phyloP scores from a whole-genome alignment of 2,888 invertebrate species.

The Pachydiplax longipennis region DNA sequence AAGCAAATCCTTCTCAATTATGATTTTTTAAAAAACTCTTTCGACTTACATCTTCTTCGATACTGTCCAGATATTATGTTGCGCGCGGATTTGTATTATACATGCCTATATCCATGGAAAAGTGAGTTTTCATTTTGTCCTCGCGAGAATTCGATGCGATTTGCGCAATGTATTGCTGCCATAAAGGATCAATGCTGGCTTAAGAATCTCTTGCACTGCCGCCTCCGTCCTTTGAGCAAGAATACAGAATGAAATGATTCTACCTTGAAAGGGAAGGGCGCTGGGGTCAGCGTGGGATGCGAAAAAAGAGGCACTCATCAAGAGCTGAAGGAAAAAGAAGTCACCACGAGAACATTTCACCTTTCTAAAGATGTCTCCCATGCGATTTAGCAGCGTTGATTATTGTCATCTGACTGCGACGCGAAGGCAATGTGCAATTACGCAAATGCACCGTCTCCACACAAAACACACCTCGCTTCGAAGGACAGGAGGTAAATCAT shows the following conservation, averaged over 20 bases:
- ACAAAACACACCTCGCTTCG: too few species aligned
- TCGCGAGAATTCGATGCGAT: neutral
- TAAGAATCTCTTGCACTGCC: neutral
- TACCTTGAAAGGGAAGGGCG: neutral
- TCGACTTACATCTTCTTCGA: too few species aligned
- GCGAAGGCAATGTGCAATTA: too few species aligned
- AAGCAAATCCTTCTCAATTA: too few species aligned
- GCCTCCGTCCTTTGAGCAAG: neutral
- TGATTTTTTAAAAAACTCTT: too few species aligned
- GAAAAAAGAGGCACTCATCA: neutral
- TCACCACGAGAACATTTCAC: neutral
- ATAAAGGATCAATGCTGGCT: neutral
- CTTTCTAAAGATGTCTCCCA: too few species aligned
- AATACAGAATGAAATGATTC: neutral
- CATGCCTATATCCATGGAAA: neutral
- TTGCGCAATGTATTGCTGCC: neutral
- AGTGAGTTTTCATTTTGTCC: neutral
- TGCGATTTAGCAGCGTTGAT: too few species aligned
- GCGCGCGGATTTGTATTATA: too few species aligned
- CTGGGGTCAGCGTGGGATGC: neutral
- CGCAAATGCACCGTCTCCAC: too few species aligned
- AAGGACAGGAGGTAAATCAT: too few species aligned
- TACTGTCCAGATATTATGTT: too few species aligned
- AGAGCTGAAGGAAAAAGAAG: neutral
- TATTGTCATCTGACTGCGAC: too few species aligned